A percentile compares a stretch with the other conserved stretches of the same genome.
These are phyloP conservation scores for Bombus pyrosoma DNA, from an alignment of 1,140 invertebrate genomes.

Conservation along the genomic window DNA sequence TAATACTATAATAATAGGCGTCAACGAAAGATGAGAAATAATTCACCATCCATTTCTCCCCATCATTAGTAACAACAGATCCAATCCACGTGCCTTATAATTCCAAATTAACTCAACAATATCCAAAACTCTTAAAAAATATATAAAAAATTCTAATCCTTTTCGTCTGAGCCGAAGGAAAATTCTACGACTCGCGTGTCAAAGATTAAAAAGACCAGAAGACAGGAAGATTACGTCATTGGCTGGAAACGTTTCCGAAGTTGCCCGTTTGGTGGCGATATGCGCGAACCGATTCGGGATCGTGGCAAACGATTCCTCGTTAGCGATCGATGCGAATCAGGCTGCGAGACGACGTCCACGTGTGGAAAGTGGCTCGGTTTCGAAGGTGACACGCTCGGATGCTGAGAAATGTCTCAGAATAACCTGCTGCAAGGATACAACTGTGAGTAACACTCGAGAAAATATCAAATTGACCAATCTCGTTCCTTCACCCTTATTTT, in stretches of 20 bases:
- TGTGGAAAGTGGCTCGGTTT: slow-evolving; percentile 43
- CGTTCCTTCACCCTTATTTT: neutral
- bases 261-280: slow-evolving; percentile 53
- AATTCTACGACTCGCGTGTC: neutral
- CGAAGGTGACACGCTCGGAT: slow-evolving; percentile 44
- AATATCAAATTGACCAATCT: neutral
- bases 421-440: slow-evolving; percentile 69
- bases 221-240: slow-evolving; percentile 16
- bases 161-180: neutral
- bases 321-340: slow-evolving; percentile 56
- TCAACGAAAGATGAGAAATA: neutral
- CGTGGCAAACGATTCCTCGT: slow-evolving; percentile 28
- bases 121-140: neutral
- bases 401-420: slow-evolving; percentile 66
- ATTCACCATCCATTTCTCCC: neutral
- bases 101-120: neutral
- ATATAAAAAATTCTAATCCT: neutral
- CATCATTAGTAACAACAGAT: neutral
- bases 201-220: slow-evolving; percentile 11
- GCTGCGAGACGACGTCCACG: slow-evolving; percentile 56
- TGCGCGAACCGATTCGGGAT: slow-evolving; percentile 17
- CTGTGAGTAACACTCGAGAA: slow-evolving; percentile 65
- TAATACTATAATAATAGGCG: neutral
- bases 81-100: neutral
- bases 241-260: neutral